A percentile compares a stretch with the other conserved stretches of the same genome.
phyloP scores from a whole-genome alignment of 2,888 invertebrate genomes.

The Caenorhabditis panamensis region DNA sequence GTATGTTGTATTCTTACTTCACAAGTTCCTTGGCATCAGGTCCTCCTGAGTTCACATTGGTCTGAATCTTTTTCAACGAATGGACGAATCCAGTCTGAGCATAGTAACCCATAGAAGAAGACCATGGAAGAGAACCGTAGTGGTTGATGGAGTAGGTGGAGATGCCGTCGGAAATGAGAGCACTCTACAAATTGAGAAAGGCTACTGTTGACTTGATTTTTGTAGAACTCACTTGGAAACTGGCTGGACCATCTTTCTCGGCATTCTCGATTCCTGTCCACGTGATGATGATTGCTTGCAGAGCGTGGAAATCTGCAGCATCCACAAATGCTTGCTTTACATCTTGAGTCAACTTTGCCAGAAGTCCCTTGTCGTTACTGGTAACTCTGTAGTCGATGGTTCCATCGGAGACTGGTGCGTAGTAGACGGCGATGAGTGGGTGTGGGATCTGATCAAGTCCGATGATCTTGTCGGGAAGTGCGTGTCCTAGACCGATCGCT shows the following conservation, averaged over 20 bases:
- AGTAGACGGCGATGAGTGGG: conserved; percentile 73
- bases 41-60: conserved; percentile 92
- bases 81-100: conserved; percentile 67
- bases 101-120: conserved; percentile 69
- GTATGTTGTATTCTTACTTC: conserved; percentile 84
- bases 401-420: conserved; percentile 67
- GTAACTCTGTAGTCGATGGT: conserved; percentile 72
- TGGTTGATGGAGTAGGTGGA: conserved; percentile 91
- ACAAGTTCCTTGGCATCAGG: conserved; percentile 89
- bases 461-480: conserved; percentile 42
- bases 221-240: conserved; percentile 84
- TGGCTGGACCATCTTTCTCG: conserved; percentile 84
- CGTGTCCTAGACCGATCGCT: conserved; percentile 72
- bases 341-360: conserved; percentile 80
- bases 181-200: conserved; percentile 84
- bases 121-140: conserved; percentile 94
- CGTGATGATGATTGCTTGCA: conserved; percentile 88
- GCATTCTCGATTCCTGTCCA: conserved; percentile 86
- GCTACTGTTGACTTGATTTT: conserved; percentile 84
- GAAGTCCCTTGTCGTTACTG: conserved; percentile 64
- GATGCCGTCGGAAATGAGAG: conserved; percentile 87
- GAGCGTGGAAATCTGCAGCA: conserved; percentile 87
- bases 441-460: conserved; percentile 57
- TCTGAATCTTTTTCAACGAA: conserved; percentile 87
- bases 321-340: conserved; percentile 88